Evolutionary conservation across 2,797 vertebrate genomes (phyloP), one percentile per base, ranked within the genome.

Genomic region (Sylvilagus floridanus): DNA sequence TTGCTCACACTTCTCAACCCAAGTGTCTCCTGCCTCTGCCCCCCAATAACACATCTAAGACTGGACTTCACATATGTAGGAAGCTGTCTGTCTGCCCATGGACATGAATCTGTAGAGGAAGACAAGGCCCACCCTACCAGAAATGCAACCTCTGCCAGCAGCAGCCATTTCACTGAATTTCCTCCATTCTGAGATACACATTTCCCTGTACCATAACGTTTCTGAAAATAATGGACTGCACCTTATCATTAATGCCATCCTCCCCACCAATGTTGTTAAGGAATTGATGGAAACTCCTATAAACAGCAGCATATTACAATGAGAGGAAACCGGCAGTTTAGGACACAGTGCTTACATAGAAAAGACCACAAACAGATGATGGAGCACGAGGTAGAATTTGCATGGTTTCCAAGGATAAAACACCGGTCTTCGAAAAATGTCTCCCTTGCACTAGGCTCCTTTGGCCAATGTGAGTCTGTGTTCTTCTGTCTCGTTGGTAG

Each of bases 331-430:
- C 14, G 77, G 24, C 50, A 28, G 26, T 62, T 68, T 72, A 62
- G 84, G 57, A 47, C 63, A 79, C 30, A 76, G 32, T 4, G 19
- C 28, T 57, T 10, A 71, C 0, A 17, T 5, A 75, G 50, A 82
- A 73, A 93, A 63, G 82, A 84, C 22, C 16, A 73, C 11, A 88
- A 19, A 78, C 11, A 88, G 50, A 72, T 32, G 32, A 73, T 30
- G 12, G 32, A 30, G 35, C 2, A 4, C 54, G 75, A 30, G 9
- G 7, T 42, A 30, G 63, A 82, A 57, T 75, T 28, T 69, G 60
- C 60, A 75, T 83, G 65, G 65, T 77, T 65, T 62, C 63, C 79
- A 95, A 91, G 21, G 30, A 84, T 54, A 28, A 63, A 83, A 79
- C 76, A 32, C n/a, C 47, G 69, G 54, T 11, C 12, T 79, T 63